Conservation (phyloP, 92 coral and sea anemone genomes). For the Actinernus sp. region DNA sequence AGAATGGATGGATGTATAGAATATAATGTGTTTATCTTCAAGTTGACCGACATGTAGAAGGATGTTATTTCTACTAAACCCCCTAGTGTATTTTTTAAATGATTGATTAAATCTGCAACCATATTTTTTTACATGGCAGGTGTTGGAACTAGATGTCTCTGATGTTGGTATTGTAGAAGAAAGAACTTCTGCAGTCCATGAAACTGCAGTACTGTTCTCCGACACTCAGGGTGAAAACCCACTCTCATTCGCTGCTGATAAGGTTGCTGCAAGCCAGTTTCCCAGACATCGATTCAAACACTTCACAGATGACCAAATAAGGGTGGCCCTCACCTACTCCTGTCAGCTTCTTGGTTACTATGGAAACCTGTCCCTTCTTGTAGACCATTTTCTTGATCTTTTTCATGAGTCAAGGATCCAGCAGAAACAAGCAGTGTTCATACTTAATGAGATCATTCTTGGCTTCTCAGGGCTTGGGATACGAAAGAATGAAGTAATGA, state of each 20-base stretch:
- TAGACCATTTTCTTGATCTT: constrained; percentile 91
- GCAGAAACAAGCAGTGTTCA: constrained; percentile 84
- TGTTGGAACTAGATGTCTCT: constrained; percentile 87
- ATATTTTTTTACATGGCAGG: too few relatives aligned
- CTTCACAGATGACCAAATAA: constrained; percentile 82
- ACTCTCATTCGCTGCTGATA: constrained; percentile 50
- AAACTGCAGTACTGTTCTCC: constrained; percentile 65
- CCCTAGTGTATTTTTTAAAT: too few relatives aligned
- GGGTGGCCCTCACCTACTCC: constrained; percentile 51
- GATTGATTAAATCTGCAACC: too few relatives aligned
- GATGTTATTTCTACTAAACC: too few relatives aligned
- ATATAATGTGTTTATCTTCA: too few relatives aligned
- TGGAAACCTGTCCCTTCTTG: constrained; percentile 79
- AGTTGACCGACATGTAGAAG: too few relatives aligned
- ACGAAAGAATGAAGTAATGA: too few relatives aligned
- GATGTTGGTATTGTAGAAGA: constrained; percentile 95
- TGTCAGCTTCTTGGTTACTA: constrained; percentile 85
- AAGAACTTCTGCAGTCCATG: constrained; percentile 57
- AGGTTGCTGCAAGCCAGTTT: constrained; percentile 52
- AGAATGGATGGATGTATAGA: too few relatives aligned
- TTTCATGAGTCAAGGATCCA: constrained; percentile 81
- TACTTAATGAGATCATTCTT: constrained; percentile 77
- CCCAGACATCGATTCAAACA: constrained; percentile 87
- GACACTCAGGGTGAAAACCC: constrained; percentile 71
- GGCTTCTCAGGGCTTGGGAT: constrained; percentile 41